Conservation (phyloP, 2,113 vertebrate genomes). For the Callocephalon fimbriatum region DNA sequence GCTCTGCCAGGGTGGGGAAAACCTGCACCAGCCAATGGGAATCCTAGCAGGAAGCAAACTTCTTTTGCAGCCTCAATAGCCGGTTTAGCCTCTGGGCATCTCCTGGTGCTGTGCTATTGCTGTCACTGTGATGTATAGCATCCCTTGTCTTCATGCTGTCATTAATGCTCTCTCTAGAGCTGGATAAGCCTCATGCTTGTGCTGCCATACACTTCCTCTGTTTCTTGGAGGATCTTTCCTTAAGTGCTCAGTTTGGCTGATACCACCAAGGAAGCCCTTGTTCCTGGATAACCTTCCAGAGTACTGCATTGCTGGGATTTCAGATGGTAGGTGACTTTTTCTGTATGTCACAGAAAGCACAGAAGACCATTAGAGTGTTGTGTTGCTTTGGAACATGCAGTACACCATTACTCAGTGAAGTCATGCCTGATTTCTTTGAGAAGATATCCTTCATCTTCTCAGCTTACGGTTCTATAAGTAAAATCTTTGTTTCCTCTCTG, state of each 20-base stretch:
- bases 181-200: not conserved
- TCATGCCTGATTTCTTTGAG: not conserved
- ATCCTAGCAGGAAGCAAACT: not conserved
- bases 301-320: not conserved
- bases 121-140: not conserved
- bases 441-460: not conserved
- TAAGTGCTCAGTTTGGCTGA: not conserved
- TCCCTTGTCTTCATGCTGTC: not conserved
- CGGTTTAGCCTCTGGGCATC: slow-evolving; percentile 20
- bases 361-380: no score
- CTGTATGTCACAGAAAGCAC: not conserved
- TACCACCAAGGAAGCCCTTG: not conserved
- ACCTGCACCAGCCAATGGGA: slow-evolving; percentile 38
- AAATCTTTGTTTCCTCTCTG: not conserved
- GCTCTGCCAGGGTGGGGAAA: not conserved
- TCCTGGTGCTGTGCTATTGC: not conserved
- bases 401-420: not conserved
- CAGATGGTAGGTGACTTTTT: not conserved
- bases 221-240: not conserved
- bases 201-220: not conserved
- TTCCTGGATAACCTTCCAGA: not conserved
- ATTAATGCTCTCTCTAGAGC: not conserved
- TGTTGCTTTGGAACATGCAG: not conserved
- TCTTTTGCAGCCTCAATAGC: not conserved
- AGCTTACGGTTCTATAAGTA: not conserved